Percentiles rank a stretch among this genome's conserved stretches.
Conservation (phyloP, 2,113 vertebrate species). For the Vulpes lagopus region DNA sequence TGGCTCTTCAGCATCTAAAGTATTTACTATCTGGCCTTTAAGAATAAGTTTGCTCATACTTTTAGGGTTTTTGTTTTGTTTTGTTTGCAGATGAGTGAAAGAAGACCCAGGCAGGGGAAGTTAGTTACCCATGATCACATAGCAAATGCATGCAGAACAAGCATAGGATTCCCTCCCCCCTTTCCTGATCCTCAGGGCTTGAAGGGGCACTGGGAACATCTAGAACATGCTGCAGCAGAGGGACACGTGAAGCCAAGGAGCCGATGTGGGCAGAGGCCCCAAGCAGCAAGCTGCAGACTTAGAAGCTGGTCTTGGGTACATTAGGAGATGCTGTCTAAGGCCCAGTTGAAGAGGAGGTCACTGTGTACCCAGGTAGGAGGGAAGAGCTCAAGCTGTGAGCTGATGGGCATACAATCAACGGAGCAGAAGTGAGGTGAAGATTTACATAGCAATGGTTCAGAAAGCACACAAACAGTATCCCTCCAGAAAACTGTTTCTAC, state of each 20-base stretch:
- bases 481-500: neutral
- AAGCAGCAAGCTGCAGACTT: neutral
- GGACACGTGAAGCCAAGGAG: neutral
- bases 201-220: neutral
- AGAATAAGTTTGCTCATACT: neutral
- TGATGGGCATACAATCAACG: neutral
- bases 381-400: neutral
- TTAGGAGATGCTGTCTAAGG: neutral
- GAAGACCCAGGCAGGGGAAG: neutral
- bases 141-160: neutral
- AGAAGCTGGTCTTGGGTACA: neutral
- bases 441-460: neutral
- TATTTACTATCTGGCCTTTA: neutral
- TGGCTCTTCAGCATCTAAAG: neutral
- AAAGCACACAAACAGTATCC: neutral
- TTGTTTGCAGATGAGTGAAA: neutral
- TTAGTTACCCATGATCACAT: neutral
- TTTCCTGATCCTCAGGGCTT: neutral
- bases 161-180: neutral
- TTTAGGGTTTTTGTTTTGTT: neutral
- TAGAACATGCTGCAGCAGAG: neutral
- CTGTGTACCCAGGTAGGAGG: neutral
- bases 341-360: neutral
- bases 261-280: neutral
- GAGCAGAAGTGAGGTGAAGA: neutral